A percentile compares a stretch with the other conserved stretches of the same genome.
Conservation (phyloP, 1,140 invertebrate genomes). For the Drosophila kurseongensis region DNA sequence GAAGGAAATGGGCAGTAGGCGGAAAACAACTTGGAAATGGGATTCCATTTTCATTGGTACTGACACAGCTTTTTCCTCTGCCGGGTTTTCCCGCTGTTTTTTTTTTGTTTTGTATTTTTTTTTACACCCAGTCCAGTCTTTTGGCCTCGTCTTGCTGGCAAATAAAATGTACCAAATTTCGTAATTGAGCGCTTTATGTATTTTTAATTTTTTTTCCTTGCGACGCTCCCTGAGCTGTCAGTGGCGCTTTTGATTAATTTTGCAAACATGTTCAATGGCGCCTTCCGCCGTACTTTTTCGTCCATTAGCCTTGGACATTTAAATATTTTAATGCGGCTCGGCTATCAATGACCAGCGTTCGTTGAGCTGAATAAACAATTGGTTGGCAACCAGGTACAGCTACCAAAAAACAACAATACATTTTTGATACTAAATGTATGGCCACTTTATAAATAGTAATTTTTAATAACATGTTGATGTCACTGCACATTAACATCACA, state of each 20-base stretch:
- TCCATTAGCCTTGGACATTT: constrained; percentile 23
- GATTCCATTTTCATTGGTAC: constrained; percentile 62
- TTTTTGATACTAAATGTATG: too few species aligned
- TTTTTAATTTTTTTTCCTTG: constrained; percentile 68
- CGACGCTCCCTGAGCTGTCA: constrained; percentile 42
- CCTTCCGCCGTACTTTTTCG: background rate
- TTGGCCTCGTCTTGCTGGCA: constrained; percentile 14
- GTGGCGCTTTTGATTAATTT: constrained; percentile 39
- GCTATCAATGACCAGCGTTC: constrained; percentile 30
- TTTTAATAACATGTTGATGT: background rate
- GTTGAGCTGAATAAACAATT: constrained; percentile 16
- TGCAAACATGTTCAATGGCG: constrained; percentile 48
- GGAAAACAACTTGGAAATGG: constrained; percentile 62
- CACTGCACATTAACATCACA: background rate
- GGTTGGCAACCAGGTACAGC: background rate
- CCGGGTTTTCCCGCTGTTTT: constrained; percentile 2
- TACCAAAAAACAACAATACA: background rate
- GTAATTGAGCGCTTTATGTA: constrained; percentile 75
- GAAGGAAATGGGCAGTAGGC: constrained; percentile 3
- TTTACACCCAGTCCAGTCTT: background rate
- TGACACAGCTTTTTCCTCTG: background rate
- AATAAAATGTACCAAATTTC: constrained; percentile 74
- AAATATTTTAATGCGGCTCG: constrained; percentile 9
- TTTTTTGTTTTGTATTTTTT: background rate
- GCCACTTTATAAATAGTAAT: too few species aligned